phyloP scores from a whole-genome alignment of 2,888 invertebrate species.

The Rapana venosa region DNA sequence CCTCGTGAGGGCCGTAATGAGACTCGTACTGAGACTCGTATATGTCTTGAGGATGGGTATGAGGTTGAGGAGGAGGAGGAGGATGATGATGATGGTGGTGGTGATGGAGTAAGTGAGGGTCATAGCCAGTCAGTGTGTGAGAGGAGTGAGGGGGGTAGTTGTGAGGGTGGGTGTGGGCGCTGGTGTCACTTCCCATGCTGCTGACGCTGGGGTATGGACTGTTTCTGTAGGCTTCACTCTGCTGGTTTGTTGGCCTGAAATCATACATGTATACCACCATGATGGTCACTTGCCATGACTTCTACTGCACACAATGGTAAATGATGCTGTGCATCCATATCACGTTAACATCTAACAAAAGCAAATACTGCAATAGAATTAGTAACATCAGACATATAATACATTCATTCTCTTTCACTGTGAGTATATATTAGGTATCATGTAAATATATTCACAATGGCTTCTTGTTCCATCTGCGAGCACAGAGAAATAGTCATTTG shows the following conservation, averaged over 20 bases:
- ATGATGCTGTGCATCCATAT: too few species aligned
- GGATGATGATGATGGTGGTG: conserved; percentile 29
- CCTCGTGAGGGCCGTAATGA: conserved; percentile 42
- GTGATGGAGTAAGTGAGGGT: conserved; percentile 49
- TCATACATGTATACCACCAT: background rate
- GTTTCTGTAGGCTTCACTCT: conserved; percentile 38
- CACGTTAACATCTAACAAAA: too few species aligned
- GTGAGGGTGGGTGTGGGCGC: conserved; percentile 44
- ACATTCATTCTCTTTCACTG: too few species aligned
- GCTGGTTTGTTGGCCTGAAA: conserved; percentile 47
- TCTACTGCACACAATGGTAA: too few species aligned
- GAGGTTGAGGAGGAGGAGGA: conserved; percentile 11
- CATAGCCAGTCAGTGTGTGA: conserved; percentile 49
- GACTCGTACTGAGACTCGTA: conserved; percentile 42
- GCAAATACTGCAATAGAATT: too few species aligned
- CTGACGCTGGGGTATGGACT: conserved; percentile 45
- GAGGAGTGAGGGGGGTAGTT: conserved; percentile 46
- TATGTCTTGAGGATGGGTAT: conserved; percentile 11
- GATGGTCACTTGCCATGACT: background rate
- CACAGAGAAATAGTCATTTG: too few species aligned
- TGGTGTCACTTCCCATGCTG: conserved; percentile 46
- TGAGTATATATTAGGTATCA: too few species aligned
- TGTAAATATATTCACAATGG: too few species aligned
- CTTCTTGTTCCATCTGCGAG: too few species aligned
- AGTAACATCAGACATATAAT: too few species aligned